Base-by-base conservation (phyloP, 2,888 invertebrate species). In the Synergus itoensis region DNA sequence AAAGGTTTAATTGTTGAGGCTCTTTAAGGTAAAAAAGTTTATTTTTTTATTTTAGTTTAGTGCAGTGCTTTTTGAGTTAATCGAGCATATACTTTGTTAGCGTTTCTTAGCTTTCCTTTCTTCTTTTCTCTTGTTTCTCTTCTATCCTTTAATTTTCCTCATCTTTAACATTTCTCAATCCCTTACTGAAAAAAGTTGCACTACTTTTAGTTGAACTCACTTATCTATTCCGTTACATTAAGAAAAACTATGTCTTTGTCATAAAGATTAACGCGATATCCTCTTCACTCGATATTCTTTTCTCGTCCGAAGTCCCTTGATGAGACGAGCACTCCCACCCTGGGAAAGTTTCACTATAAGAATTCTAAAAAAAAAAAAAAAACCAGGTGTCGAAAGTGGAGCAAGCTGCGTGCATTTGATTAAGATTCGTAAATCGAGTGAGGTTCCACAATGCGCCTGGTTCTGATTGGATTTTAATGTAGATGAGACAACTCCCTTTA, bases 401-500 rank as follows among this genome's bases (percentile, higher is more conserved):
- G 14, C n/a, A 73, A 36, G 4, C n/a, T n/a, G n/a, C 67, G 18
- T 14, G 43, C 16, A 62, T 62, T 69, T 69, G 73, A 78, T 78
- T 73, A 28, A 28, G 63, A 43, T 69, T 69, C 43, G 41, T 16
- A 65, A 60, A 78, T 73, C 57, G 14, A 41, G 53, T 73, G 36
- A 53, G 36, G 53, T 73, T 36, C 53, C 21, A 16, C 73, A 53
- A 53, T 73, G 73, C 73, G 45, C 41, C 21, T 75, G 57, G 65
- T 57, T 79, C 81, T 86, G 86, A 87, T 87, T 86, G 83, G 84
- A 85, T 87, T 86, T 84, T 82, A 81, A 86, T 86, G 86, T 80
- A 86, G 82, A 87, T 86, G 82, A 84, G 85, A 67, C 7, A 62
- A 36, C 53, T 67, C 36, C 62, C 53, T 67, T 62, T 21, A 12